These are phyloP conservation scores for Drosophila phalerata DNA, from an alignment of 2,888 invertebrate species.

Conservation along the genomic window DNA sequence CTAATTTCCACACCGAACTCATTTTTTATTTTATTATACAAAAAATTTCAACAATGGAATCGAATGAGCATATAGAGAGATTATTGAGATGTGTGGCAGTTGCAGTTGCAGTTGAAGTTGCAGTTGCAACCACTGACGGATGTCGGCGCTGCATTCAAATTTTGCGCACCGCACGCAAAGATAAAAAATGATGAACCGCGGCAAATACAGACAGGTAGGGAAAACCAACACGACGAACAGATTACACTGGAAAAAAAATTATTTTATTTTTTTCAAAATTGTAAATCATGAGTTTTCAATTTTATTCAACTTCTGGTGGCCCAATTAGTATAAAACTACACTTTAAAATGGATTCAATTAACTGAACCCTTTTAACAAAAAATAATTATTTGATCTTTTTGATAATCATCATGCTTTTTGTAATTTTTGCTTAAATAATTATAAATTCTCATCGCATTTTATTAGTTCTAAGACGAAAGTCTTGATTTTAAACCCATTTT, in stretches of 20 bases:
- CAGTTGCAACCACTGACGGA: conserved; percentile 45
- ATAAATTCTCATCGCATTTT: no score
- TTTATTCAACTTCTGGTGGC: neutral
- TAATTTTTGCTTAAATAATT: no score
- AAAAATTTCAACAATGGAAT: conserved; percentile 19
- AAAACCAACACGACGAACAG: neutral
- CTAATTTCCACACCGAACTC: conserved; percentile 79
- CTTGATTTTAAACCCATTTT: no score
- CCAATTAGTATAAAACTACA: no score
- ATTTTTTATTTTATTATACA: conserved; percentile 5
- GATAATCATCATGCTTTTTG: no score
- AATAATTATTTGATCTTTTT: no score
- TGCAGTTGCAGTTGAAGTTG: conserved; percentile 42
- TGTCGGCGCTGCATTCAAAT: conserved; percentile 76
- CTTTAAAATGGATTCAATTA: no score
- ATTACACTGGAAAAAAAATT: no score
- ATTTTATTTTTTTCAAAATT: no score
- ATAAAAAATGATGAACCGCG: conserved; percentile 76
- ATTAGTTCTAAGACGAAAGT: no score
- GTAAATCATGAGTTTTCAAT: no score
- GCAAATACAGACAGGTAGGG: conserved; percentile 11
- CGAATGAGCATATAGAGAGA: conserved; percentile 65
- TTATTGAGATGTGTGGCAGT: conserved; percentile 51
- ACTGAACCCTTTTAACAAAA: no score
- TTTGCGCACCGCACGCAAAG: conserved; percentile 75